These are phyloP conservation scores for Darevskia nairensis DNA, from an alignment of 2,797 vertebrate species.

Conservation along the genomic window DNA sequence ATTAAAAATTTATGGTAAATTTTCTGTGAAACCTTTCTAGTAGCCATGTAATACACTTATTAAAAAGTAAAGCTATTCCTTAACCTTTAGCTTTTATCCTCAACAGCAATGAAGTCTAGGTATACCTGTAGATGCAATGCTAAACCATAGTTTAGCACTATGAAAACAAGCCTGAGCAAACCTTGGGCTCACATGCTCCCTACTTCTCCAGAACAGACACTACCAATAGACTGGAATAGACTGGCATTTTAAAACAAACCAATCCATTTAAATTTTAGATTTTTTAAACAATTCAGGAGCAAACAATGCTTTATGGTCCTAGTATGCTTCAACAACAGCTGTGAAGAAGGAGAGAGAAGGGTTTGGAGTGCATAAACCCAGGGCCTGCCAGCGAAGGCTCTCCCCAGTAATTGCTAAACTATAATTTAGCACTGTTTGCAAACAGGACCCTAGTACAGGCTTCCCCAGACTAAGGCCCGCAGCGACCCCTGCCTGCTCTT, in stretches of 20 bases:
- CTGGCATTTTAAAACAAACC: background rate
- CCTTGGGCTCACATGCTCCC: background rate
- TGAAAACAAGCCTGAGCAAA: too few relatives aligned
- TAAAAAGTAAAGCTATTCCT: background rate
- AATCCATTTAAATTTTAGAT: background rate
- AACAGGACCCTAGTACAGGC: background rate
- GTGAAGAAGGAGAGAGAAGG: background rate
- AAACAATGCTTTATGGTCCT: background rate
- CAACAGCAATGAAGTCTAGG: conserved; percentile 1
- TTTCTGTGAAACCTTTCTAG: background rate
- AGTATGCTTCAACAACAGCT: background rate
- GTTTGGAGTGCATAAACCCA: too few relatives aligned
- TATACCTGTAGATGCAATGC: background rate
- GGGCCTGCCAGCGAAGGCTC: background rate
- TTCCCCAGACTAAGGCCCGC: too few relatives aligned
- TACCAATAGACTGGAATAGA: background rate
- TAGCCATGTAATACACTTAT: background rate
- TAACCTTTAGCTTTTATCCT: background rate
- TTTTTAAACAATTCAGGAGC: background rate
- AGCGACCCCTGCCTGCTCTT: too few relatives aligned
- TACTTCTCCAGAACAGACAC: background rate
- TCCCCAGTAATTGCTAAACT: background rate
- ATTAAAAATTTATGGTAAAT: background rate
- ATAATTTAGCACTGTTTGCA: background rate
- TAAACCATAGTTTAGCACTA: too few relatives aligned